Conservation (phyloP, 2,888 invertebrate genomes). For the Dasysyrphus albostriatus region DNA sequence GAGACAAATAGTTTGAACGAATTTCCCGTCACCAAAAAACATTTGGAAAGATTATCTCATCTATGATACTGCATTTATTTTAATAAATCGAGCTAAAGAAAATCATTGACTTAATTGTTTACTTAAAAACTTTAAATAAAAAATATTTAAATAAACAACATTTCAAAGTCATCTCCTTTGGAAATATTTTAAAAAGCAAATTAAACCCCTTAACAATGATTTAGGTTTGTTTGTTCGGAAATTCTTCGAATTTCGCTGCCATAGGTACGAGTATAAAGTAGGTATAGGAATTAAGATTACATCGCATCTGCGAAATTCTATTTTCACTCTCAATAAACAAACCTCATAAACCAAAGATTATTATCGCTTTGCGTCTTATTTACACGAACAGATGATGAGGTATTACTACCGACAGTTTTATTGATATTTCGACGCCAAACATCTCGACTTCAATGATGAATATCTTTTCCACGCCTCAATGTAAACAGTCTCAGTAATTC, state of each 20-base stretch:
- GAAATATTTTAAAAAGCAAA: not conserved
- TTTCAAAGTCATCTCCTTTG: not conserved
- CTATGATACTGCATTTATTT: too few relatives aligned
- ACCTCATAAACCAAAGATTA: conserved; percentile 37
- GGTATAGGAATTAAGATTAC: not conserved
- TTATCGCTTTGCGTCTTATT: conserved; percentile 32
- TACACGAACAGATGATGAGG: conserved; percentile 30
- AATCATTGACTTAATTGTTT: too few relatives aligned
- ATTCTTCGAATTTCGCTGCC: not conserved
- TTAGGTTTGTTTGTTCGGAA: conserved; percentile 5
- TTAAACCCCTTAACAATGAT: not conserved
- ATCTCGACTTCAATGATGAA: conserved; percentile 32
- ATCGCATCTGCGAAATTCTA: conserved; percentile 58
- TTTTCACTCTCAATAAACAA: conserved; percentile 62
- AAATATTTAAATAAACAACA: not conserved
- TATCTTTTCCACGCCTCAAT: conserved; percentile 12
- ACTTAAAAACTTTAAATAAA: too few relatives aligned
- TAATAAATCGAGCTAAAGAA: too few relatives aligned
- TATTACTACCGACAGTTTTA: conserved; percentile 58
- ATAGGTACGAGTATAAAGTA: not conserved
- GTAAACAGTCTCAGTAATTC: not conserved
- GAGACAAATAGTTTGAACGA: too few relatives aligned
- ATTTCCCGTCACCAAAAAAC: too few relatives aligned
- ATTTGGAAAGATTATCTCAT: too few relatives aligned
- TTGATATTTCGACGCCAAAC: conserved; percentile 70